Percentiles rank a stretch among this genome's conserved stretches.
phyloP scores from a whole-genome alignment of 2,113 vertebrate genomes.

The Perca flavescens region DNA sequence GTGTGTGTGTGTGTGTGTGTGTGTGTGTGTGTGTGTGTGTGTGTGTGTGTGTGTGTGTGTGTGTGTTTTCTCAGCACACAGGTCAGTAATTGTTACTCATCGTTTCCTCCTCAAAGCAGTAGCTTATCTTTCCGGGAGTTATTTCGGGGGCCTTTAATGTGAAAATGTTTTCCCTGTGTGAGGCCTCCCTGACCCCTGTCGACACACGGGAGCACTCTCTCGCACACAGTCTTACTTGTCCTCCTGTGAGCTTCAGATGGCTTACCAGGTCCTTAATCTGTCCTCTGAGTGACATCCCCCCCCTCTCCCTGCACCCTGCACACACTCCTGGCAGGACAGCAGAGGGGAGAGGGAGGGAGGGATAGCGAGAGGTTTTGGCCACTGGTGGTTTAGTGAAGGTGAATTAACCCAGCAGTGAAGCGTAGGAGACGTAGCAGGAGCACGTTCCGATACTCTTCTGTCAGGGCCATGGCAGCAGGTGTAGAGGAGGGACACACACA shows the following conservation, averaged over 20 bases:
- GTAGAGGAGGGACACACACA: conserved; percentile 39
- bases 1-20: neutral
- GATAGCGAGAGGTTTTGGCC: conserved; percentile 23
- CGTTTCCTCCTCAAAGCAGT: neutral
- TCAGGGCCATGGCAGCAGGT: conserved; percentile 43
- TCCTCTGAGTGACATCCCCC: conserved; percentile 79
- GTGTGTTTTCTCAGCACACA: conserved; percentile 24
- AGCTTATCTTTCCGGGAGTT: conserved; percentile 29
- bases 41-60: conserved; percentile 22
- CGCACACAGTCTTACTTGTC: conserved; percentile 19
- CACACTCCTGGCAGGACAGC: conserved; percentile 37
- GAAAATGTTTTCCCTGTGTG: conserved; percentile 24
- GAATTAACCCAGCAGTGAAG: conserved; percentile 46
- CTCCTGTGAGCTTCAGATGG: conserved; percentile 68
- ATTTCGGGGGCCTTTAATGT: conserved; percentile 33
- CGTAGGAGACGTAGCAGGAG: neutral
- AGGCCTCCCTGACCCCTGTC: conserved; percentile 12
- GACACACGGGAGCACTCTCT: neutral
- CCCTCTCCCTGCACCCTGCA: conserved; percentile 23
- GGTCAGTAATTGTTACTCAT: conserved; percentile 44
- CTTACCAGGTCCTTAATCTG: conserved; percentile 82
- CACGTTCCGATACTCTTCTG: neutral
- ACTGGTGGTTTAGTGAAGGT: conserved; percentile 54
- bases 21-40: conserved; percentile 15
- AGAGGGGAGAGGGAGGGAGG: conserved; percentile 8